Conservation (phyloP, 2,797 vertebrate species). For the Lutjanus campechanus region DNA sequence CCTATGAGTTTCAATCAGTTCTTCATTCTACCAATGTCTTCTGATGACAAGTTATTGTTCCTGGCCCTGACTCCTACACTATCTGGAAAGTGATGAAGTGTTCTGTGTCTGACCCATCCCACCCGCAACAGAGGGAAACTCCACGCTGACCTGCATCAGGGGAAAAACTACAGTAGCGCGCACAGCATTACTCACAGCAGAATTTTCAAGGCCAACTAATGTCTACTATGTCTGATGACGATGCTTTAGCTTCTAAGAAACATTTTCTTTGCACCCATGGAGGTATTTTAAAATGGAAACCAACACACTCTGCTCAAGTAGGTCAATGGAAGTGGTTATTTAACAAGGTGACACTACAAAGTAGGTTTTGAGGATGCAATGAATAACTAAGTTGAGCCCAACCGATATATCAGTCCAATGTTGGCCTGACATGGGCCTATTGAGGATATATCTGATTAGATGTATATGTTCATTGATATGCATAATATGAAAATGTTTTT, state of each 20-base stretch:
- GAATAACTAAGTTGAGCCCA: background rate
- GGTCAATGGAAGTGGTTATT: background rate
- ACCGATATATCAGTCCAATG: too few species aligned
- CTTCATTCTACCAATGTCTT: conserved; percentile 47
- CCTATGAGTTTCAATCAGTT: conserved; percentile 50
- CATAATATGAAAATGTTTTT: too few species aligned
- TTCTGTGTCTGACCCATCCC: conserved; percentile 22
- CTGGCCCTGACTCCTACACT: conserved; percentile 47
- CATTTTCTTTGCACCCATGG: background rate
- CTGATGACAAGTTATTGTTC: conserved; percentile 45
- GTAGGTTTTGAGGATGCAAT: background rate
- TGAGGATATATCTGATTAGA: too few species aligned
- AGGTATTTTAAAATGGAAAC: conserved; percentile 1
- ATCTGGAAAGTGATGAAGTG: conserved; percentile 59
- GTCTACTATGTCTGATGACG: conserved; percentile 12
- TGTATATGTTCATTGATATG: too few species aligned
- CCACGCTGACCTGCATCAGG: conserved; percentile 25
- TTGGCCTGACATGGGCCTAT: too few species aligned
- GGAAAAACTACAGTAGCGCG: conserved; percentile 17
- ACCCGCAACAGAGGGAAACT: conserved; percentile 21
- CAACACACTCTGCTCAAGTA: background rate
- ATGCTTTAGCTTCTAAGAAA: background rate
- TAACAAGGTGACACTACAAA: background rate
- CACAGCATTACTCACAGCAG: conserved; percentile 15
- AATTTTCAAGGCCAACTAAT: conserved; percentile 25